A percentile compares a stretch with the other conserved stretches of the same genome.
Evolutionary conservation across 2,797 vertebrate genomes (phyloP).

Genomic region (Danio albolineatus): DNA sequence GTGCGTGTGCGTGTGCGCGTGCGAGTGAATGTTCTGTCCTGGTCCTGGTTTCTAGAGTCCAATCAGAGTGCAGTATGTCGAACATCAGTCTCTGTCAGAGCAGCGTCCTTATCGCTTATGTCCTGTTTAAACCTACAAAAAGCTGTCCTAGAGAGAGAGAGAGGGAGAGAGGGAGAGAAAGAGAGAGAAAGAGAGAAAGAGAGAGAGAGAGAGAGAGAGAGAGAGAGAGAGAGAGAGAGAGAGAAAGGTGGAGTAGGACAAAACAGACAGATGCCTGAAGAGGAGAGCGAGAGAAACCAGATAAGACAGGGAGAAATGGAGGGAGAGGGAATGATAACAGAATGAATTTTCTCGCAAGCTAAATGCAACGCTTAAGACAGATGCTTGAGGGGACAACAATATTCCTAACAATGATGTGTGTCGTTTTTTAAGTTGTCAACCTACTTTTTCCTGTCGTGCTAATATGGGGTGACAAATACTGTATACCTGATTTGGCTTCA

Average conservation of each 20-base stretch:
- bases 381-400: background rate
- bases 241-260: slow-evolving; percentile 6
- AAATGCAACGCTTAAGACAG: background rate
- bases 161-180: slow-evolving; percentile 10
- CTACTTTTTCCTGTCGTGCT: slow-evolving; percentile 4
- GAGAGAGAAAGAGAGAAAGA: slow-evolving; percentile 17
- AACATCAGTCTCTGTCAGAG: slow-evolving; percentile 63
- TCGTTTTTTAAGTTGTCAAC: slow-evolving; percentile 2
- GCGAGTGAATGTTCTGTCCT: slow-evolving; percentile 22
- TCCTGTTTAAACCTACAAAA: slow-evolving; percentile 48
- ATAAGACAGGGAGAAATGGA: slow-evolving; percentile 16
- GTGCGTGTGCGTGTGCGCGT: background rate
- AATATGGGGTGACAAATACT: background rate
- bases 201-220: slow-evolving; percentile 16
- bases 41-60: slow-evolving; percentile 37
- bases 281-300: background rate
- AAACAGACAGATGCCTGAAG: slow-evolving; percentile 19
- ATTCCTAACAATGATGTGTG: slow-evolving; percentile 9
- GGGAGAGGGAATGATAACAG: background rate
- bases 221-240: slow-evolving; percentile 11
- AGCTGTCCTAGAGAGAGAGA: slow-evolving; percentile 26
- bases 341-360: slow-evolving; percentile 1
- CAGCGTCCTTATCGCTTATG: slow-evolving; percentile 54
- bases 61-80: slow-evolving; percentile 56
- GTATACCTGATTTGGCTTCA: slow-evolving; percentile 2